Conservation (phyloP, 2,888 invertebrate genomes). For the Digitonthophagus gazella region DNA sequence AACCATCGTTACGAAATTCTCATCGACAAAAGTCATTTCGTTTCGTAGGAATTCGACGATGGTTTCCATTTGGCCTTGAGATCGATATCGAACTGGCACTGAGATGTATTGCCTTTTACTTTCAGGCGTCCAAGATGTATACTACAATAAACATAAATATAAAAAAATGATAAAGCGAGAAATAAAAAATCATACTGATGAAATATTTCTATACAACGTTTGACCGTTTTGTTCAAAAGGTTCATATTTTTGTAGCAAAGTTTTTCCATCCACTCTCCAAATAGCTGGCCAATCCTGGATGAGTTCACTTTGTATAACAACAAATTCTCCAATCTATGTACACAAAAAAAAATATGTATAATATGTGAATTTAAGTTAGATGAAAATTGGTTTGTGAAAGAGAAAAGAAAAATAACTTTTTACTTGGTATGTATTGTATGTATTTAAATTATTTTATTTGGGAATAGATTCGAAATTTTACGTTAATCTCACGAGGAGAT, state of each 20-base stretch:
- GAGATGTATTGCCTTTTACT: conserved; percentile 77
- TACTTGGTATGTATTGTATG: too few relatives aligned
- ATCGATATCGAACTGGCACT: conserved; percentile 73
- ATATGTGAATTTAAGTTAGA: too few relatives aligned
- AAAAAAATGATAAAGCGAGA: neutral
- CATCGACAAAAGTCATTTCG: conserved; percentile 67
- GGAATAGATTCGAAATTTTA: too few relatives aligned
- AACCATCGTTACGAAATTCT: conserved; percentile 68
- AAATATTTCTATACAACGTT: conserved; percentile 81
- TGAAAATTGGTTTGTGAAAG: too few relatives aligned
- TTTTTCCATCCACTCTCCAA: conserved; percentile 89
- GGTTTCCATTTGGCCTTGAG: conserved; percentile 74
- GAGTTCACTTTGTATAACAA: conserved; percentile 79
- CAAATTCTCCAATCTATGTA: conserved; percentile 83
- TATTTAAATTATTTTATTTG: too few relatives aligned
- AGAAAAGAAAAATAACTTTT: too few relatives aligned
- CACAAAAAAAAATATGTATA: conserved; percentile 19
- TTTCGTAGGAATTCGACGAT: conserved; percentile 77
- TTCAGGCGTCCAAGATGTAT: conserved; percentile 81
- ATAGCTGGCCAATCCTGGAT: conserved; percentile 81
- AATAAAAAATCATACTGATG: conserved; percentile 63
- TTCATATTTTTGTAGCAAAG: conserved; percentile 78
- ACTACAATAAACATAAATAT: conserved; percentile 55
- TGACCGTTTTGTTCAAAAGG: conserved; percentile 79
- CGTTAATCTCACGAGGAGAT: too few relatives aligned